A percentile compares a stretch with the other conserved stretches of the same genome.
phyloP scores from a whole-genome alignment of 2,888 invertebrate genomes.

The Artemia sinica region DNA sequence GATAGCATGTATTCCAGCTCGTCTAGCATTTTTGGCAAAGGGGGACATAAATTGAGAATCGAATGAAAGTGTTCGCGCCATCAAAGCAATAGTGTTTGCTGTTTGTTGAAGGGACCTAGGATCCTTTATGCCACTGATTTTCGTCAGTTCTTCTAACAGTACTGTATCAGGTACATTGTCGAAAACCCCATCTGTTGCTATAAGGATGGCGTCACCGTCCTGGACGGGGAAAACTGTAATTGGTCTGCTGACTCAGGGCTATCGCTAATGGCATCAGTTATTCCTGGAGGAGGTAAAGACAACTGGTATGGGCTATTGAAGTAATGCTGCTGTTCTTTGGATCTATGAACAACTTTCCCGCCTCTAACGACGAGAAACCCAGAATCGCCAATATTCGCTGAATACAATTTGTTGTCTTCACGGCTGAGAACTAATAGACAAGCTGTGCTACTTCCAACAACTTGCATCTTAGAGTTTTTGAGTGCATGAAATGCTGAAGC shows the following conservation, averaged over 20 bases:
- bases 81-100: conserved; percentile 84
- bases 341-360: conserved; percentile 72
- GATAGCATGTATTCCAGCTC: conserved; percentile 78
- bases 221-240: conserved; percentile 67
- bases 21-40: conserved; percentile 77
- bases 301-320: conserved; percentile 97
- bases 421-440: conserved; percentile 86
- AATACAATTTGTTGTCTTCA: conserved; percentile 71
- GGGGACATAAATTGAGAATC: conserved; percentile 90
- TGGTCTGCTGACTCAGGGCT: conserved; percentile 81
- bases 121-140: conserved; percentile 50
- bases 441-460: conserved; percentile 90
- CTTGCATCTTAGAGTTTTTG: conserved; percentile 73
- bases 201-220: conserved; percentile 80
- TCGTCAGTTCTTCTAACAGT: conserved; percentile 65
- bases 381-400: conserved; percentile 97
- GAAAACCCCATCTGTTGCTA: conserved; percentile 95
- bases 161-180: conserved; percentile 89
- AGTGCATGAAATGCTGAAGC: conserved; percentile 82
- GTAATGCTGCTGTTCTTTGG: conserved; percentile 93
- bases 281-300: conserved; percentile 77
- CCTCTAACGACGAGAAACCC: conserved; percentile 82
- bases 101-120: conserved; percentile 64
- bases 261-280: conserved; percentile 72
- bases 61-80: conserved; percentile 81